A percentile compares a stretch with the other conserved stretches of the same genome.
Conservation (phyloP, 2,113 vertebrate genomes). For the Hemicordylus capensis region DNA sequence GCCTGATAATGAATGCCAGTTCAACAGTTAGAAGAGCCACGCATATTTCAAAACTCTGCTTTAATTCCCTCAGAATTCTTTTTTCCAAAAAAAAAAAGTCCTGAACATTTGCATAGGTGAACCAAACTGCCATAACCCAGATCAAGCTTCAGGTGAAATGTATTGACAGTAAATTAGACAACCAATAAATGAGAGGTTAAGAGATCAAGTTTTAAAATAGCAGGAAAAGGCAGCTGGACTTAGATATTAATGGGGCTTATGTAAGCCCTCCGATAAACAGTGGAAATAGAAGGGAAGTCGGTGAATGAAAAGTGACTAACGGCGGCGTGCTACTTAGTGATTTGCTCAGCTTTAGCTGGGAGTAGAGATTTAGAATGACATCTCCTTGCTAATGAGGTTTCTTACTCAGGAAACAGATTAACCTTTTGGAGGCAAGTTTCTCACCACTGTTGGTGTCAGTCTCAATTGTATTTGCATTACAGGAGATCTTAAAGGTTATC, state of each 20-base stretch:
- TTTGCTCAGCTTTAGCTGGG: constrained; percentile 8
- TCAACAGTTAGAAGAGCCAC: too few species aligned
- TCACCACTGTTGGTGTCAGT: constrained; percentile 38
- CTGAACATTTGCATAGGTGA: constrained; percentile 23
- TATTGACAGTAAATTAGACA: constrained; percentile 24
- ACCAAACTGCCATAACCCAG: neutral
- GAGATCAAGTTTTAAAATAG: constrained; percentile 31
- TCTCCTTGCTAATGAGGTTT: constrained; percentile 41
- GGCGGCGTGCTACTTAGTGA: neutral
- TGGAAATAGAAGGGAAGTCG: neutral
- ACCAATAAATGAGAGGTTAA: constrained; percentile 24
- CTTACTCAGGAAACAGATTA: constrained; percentile 39
- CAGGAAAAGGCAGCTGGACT: constrained; percentile 10
- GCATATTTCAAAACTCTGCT: neutral
- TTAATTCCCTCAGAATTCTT: neutral
- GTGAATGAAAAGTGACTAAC: constrained; percentile 34
- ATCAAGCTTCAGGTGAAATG: constrained; percentile 1
- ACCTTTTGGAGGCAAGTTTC: constrained; percentile 50
- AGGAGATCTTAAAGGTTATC: constrained; percentile 31
- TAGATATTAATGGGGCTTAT: neutral
- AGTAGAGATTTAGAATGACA: constrained; percentile 34
- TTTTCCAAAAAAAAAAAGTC: constrained; percentile 3
- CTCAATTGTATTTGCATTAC: constrained; percentile 20
- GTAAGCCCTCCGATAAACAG: neutral
- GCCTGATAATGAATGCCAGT: neutral